Evolutionary conservation across 92 coral and sea anemone genomes (phyloP).

Genomic region (Parazoanthus darwini): DNA sequence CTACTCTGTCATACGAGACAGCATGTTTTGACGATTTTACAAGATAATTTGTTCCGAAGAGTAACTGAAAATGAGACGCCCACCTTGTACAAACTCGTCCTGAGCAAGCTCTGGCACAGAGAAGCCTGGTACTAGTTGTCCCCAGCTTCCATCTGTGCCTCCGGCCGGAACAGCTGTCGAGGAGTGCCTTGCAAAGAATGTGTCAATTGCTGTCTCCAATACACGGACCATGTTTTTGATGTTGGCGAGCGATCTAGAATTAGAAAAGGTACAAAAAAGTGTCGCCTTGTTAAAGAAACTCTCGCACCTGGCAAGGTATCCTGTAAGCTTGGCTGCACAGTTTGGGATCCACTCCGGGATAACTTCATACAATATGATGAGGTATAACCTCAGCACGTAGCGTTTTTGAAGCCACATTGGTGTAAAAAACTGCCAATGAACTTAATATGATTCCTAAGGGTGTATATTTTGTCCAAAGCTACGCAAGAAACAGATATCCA

Average conservation of each 20-base stretch:
- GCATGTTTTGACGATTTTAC: too few relatives aligned
- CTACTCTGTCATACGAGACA: too few relatives aligned
- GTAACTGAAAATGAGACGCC: not conserved
- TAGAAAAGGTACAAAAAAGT: not conserved
- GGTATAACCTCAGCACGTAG: too few relatives aligned
- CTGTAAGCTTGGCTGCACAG: not conserved
- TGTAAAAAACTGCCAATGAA: too few relatives aligned
- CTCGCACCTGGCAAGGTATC: too few relatives aligned
- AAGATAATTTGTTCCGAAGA: not conserved
- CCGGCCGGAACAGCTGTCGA: slow-evolving; percentile 46
- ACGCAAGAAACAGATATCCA: too few relatives aligned
- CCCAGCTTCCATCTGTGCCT: slow-evolving; percentile 76
- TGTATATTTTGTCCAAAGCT: too few relatives aligned
- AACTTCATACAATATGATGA: too few relatives aligned
- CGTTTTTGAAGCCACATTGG: too few relatives aligned
- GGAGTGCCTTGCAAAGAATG: slow-evolving; percentile 79
- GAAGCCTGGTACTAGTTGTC: slow-evolving; percentile 77
- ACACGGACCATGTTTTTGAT: slow-evolving; percentile 86
- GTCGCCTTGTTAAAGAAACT: not conserved
- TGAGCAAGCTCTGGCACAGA: slow-evolving; percentile 97
- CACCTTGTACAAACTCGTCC: slow-evolving; percentile 95
- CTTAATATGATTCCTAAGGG: too few relatives aligned
- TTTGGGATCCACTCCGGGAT: not conserved
- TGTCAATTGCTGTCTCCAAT: slow-evolving; percentile 85
- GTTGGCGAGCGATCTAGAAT: slow-evolving; percentile 75